Conservation (phyloP, 2,888 invertebrate genomes). For the Coelinius sp. region DNA sequence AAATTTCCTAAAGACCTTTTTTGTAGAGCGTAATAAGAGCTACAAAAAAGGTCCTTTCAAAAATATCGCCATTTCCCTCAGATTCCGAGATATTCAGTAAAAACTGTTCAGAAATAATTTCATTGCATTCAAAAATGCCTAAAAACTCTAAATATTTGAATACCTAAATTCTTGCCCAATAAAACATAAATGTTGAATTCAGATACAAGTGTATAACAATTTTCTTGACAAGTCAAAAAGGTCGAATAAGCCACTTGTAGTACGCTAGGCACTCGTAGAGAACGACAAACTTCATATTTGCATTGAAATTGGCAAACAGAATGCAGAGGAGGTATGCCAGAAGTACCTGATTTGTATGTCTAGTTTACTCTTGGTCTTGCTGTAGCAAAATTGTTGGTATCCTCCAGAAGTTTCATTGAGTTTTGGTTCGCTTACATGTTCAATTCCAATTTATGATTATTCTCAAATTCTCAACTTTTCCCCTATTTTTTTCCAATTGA, state of each 20-base stretch:
- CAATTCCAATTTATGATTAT: neutral
- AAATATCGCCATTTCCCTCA: too few relatives aligned
- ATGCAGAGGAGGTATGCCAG: constrained; percentile 24
- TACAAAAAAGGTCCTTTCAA: too few relatives aligned
- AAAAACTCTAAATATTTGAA: neutral
- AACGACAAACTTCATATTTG: constrained; percentile 58
- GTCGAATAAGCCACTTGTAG: constrained; percentile 32
- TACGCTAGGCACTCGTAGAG: constrained; percentile 54
- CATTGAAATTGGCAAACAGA: constrained; percentile 62
- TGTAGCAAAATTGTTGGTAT: constrained; percentile 19
- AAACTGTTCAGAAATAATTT: too few relatives aligned
- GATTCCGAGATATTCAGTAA: too few relatives aligned
- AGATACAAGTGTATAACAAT: constrained; percentile 8
- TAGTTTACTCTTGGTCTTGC: neutral
- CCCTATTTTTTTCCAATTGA: too few relatives aligned
- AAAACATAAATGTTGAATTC: constrained; percentile 7
- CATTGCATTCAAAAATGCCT: neutral
- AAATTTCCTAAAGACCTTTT: too few relatives aligned
- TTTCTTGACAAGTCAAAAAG: constrained; percentile 44
- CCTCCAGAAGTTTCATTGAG: constrained; percentile 37
- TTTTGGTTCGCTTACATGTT: constrained; percentile 20
- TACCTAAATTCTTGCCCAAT: neutral
- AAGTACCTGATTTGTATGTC: constrained; percentile 29
- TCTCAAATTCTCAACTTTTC: too few relatives aligned
- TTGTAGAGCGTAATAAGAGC: too few relatives aligned